These are phyloP conservation scores for Smutsia gigantea DNA, from an alignment of 2,797 vertebrate species.

Conservation along the genomic window DNA sequence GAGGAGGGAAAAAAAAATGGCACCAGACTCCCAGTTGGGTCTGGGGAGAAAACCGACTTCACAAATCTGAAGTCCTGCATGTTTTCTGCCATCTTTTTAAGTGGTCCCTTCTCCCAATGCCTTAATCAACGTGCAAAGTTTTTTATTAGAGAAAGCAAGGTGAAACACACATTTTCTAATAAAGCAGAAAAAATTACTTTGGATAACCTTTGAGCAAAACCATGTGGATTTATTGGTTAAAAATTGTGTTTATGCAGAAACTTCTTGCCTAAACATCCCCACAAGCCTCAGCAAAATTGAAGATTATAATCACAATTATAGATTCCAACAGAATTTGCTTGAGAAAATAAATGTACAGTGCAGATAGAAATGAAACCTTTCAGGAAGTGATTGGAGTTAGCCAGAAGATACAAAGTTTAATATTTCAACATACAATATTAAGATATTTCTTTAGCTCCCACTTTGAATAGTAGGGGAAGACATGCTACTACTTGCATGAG, in stretches of 20 bases:
- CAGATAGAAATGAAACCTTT: background rate
- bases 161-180: background rate
- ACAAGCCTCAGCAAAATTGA: background rate
- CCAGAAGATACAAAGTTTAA: background rate
- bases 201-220: background rate
- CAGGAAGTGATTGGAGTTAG: background rate
- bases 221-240: background rate
- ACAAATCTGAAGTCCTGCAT: background rate
- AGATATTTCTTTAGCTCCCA: background rate
- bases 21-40: background rate
- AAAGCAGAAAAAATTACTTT: background rate
- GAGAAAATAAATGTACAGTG: background rate
- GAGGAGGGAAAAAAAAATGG: background rate
- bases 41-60: background rate
- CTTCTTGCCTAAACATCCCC: background rate
- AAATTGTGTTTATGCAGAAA: background rate
- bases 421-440: background rate
- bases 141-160: conserved; percentile 7
- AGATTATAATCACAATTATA: background rate
- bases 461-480: background rate
- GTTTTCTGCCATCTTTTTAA: background rate
- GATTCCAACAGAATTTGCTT: background rate
- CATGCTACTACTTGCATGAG: background rate
- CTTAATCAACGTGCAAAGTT: background rate
- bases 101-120: background rate